Evolutionary conservation across 2,888 invertebrate genomes (phyloP).

Genomic region (Sinotaia quadrata): DNA sequence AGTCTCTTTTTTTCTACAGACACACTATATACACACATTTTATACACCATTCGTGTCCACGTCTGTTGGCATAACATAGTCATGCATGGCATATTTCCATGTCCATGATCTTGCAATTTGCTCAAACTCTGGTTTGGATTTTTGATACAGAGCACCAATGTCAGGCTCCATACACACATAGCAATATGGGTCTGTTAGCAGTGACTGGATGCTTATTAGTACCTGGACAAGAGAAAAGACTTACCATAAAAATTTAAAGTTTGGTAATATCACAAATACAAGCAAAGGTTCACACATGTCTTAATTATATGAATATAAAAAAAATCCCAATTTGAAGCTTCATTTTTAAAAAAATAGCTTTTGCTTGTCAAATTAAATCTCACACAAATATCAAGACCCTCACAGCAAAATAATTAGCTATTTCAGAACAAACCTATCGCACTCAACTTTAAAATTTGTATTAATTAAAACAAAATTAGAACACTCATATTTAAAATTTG

Average conservation of each 20-base stretch:
- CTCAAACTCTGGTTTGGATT: slow-evolving; percentile 83
- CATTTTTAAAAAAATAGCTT: too few species aligned
- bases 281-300: too few species aligned
- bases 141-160: slow-evolving; percentile 84
- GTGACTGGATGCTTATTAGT: slow-evolving; percentile 71
- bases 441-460: background rate
- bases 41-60: slow-evolving; percentile 57
- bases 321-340: too few species aligned
- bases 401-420: too few species aligned
- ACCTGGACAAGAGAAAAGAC: slow-evolving; percentile 44
- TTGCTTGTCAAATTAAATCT: too few species aligned
- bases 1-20: too few species aligned
- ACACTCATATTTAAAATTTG: background rate
- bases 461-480: background rate
- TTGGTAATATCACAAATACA: too few species aligned
- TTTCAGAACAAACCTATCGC: too few species aligned
- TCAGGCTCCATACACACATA: slow-evolving; percentile 92
- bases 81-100: slow-evolving; percentile 82
- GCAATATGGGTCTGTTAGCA: slow-evolving; percentile 84
- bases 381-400: too few species aligned
- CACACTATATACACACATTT: background rate
- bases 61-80: slow-evolving; percentile 62
- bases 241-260: too few species aligned
- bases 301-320: too few species aligned
- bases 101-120: slow-evolving; percentile 89